Conservation (phyloP, 2,797 vertebrate genomes). For the Erethizon dorsatum region DNA sequence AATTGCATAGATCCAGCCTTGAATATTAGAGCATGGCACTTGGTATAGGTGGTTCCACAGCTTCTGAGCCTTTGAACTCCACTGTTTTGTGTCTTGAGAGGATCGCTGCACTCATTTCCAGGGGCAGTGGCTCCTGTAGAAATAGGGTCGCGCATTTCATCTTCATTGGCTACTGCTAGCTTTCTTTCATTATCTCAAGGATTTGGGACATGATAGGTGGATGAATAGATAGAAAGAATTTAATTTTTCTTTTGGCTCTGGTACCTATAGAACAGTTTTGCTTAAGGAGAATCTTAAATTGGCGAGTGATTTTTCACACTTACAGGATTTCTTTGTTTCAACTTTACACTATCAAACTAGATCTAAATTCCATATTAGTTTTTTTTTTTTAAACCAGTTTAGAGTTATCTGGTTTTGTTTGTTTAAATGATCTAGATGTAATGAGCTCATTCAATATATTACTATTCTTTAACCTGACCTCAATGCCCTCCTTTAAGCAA, state of each 20-base stretch:
- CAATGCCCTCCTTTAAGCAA: neutral
- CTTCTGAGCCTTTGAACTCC: neutral
- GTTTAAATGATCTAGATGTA: conserved; percentile 62
- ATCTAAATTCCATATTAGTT: neutral
- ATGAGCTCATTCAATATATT: neutral
- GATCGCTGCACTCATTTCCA: neutral
- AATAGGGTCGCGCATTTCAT: neutral
- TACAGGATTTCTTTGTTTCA: conserved; percentile 36
- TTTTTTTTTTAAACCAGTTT: neutral
- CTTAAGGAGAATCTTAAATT: conserved; percentile 14
- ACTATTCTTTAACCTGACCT: neutral
- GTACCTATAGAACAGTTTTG: neutral
- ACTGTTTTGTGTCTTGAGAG: neutral
- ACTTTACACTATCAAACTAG: neutral
- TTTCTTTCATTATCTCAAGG: neutral
- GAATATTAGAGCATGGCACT: neutral
- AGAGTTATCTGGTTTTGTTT: conserved; percentile 41
- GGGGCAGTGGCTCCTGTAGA: neutral
- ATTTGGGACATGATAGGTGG: neutral
- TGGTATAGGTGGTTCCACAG: neutral
- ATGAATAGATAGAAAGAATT: neutral
- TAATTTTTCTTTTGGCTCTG: neutral
- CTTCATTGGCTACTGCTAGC: neutral
- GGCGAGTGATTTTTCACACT: neutral
- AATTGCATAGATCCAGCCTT: neutral